Evolutionary conservation across 1,140 invertebrate genomes (phyloP), one percentile per base, ranked within the genome.

Genomic region (Caenorhabditis latens): DNA sequence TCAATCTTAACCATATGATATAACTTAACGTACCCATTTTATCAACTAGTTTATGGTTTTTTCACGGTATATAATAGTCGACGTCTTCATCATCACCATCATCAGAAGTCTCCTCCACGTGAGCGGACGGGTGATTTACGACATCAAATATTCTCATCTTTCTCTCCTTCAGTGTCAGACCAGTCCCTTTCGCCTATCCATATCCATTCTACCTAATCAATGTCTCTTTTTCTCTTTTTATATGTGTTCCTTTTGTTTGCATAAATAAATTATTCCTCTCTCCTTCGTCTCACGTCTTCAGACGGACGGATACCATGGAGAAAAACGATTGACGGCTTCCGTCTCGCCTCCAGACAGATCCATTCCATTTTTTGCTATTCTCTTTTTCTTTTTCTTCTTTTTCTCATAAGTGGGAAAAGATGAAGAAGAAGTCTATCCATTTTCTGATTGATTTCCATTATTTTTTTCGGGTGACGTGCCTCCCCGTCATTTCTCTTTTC

Each of bases 321-420:
- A 21, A 79, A 79, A 79, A 48, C 71, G 71, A 79, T 79, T 79
- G 71, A 79, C 71, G 71, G 50, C 71, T 79, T 79, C 71, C 71
- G 71, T 79, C 24, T 16, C 43, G 13, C 53, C 53, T 50, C 61
- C 57, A 53, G 14, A 19, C 55, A 14, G 14, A 58, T 14, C 32
- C 32, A 58, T 58, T 63, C 61, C 5, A 43, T 71, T 79, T 79
- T 50, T 50, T 79, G 71, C 43, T 48, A 48, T 79, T 79, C 40
- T 79, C 46, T 50, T 79, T 24, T 79, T 48, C 71, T 79, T 50
- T 79, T n/a, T 48, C 40, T 67, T 16, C 32, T 79, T 79, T 79
- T 79, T 50, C 46, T 19, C 46, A 79, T 79, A 50, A 79, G 71
- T 79, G 71, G 71, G 46, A 79, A 53, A 79, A 79, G 71, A 79